Base-by-base conservation (phyloP, 2,113 vertebrate genomes). In the Sapayoa aenigma region DNA sequence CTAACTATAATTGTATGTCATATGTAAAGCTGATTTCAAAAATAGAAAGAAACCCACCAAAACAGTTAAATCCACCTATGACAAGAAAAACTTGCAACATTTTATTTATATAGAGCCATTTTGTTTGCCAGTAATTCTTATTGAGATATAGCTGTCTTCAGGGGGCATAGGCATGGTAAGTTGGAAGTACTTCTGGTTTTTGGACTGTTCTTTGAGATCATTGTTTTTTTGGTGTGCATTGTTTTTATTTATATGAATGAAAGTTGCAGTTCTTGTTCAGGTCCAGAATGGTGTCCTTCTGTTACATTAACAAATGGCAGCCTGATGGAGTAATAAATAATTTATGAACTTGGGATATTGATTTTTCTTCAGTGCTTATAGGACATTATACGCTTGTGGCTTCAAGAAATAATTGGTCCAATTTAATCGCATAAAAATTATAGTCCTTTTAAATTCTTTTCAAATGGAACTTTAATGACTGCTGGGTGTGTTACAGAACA, bases 381-480 rank as follows among this genome's bases (percentile, higher is more conserved):
- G 93, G 88, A 97, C 96, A 96, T 96, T 96, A 96, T 90, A 91
- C 2, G 33, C 49, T 93, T 93, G 92, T 91, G 35, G 41, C 90
- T 94, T 95, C 42, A 83, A 92, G 96, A 72, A 91, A 55, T 97
- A 97, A 96, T 85, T 89, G 72, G 69, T 47, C 56, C 90, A 95
- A 94, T 97, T 97, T 94, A 97, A 89, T 96, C 5, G 8, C 44
- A 90, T 94, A 93, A 96, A 95, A 97, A 93, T 96, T 95, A 95
- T 82, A 95, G 47, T 79, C 87, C 30, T 89, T 93, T 96, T 95
- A 91, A 96, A 97, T 91, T 97, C 50, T 62, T 90, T 97, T 91
- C 75, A 96, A 96, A 93, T 94, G 87, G 84, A 97, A 88, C 60
- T 80, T 95, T 95, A 96, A 94, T 95, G 93, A 85, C 88, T 28